Base-by-base conservation (phyloP, 2,797 vertebrate genomes). In the Diglossa cyanea region DNA sequence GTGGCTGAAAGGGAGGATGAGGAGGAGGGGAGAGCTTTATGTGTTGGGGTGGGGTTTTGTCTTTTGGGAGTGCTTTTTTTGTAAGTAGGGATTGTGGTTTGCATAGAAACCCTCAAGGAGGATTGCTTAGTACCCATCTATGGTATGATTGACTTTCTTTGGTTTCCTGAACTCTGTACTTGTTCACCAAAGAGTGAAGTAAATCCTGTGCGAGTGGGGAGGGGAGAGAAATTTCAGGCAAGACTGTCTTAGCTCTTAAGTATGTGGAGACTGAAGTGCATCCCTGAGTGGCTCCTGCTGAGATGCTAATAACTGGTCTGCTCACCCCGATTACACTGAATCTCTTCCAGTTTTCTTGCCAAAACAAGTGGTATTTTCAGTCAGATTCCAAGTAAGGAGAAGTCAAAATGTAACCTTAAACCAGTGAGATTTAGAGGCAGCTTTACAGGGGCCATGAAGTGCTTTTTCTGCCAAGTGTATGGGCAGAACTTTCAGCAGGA, bases 331-430 rank as follows among this genome's bases (percentile, higher is more conserved):
- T 71, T 63, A 53, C 17, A 23, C 50, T 67, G 53, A 83, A 70
- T 84, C 31, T 81, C 55, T 77, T 81, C 35, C 60, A 68, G 23
- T 58, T 88, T 85, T 94, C 74, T 84, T 88, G 88, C 79, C 84
- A 95, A 65, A 89, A 77, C 4, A 26, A 94, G 53, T 75, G 51
- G 39, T 92, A 37, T 89, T 96, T 94, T 71, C 68, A 86, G 70
- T 88, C 2, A 1, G 55, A 50, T 24, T 78, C 68, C 61, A 68
- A 77, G 78, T 54, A 72, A 51, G 28, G 53, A 75, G 40, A 92
- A 73, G 58, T 76, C 78, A 78, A 61, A 94, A 73, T 17, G 73
- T 93, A 95, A 95, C 48, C 25, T 74, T 92, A 97, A 96, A 88
- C 92, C 47, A 55, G 45, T 12, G 73, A 81, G 76, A 42, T 88